Evolutionary conservation across 1,140 invertebrate species (phyloP).

Genomic region (Sycophaga agraensis): DNA sequence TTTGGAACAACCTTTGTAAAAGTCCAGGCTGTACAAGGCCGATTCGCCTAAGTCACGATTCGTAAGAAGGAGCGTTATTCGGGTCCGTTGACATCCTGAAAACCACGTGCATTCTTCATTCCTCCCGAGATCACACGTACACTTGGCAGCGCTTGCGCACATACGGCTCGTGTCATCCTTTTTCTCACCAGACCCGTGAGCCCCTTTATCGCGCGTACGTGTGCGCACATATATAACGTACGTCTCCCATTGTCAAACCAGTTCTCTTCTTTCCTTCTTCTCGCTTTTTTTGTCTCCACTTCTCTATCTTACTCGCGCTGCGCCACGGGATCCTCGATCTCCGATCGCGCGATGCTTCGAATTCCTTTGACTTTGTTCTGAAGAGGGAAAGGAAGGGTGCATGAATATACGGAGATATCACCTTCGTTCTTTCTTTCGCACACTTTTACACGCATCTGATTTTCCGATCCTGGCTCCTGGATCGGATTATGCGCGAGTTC

Average conservation of each 20-base stretch:
- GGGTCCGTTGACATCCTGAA: slow-evolving; percentile 18
- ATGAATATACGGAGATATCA: no score
- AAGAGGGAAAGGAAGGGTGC: no score
- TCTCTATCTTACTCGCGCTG: not conserved
- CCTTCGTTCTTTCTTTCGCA: no score
- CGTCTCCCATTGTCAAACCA: slow-evolving; percentile 6
- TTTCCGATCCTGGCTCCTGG: not conserved
- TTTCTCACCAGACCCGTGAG: no score
- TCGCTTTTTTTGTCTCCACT: slow-evolving; percentile 2
- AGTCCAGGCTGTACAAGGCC: not conserved
- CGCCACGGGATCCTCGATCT: not conserved
- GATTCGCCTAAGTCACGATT: slow-evolving; percentile 11
- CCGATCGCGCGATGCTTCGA: slow-evolving; percentile 11
- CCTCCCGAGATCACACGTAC: not conserved
- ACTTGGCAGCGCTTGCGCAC: not conserved
- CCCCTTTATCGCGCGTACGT: slow-evolving; percentile 11
- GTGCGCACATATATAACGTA: slow-evolving; percentile 3
- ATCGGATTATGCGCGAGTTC: not conserved
- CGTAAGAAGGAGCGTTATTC: not conserved
- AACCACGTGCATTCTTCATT: slow-evolving; percentile 24
- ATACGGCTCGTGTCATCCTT: no score
- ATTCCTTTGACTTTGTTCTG: slow-evolving; percentile 9
- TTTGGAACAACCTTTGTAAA: not conserved
- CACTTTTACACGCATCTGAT: not conserved
- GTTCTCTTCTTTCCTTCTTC: slow-evolving; percentile 10